A percentile compares a stretch with the other conserved stretches of the same genome.
Evolutionary conservation across 1,140 invertebrate species (phyloP).

Genomic region (Drosophila gunungcola): DNA sequence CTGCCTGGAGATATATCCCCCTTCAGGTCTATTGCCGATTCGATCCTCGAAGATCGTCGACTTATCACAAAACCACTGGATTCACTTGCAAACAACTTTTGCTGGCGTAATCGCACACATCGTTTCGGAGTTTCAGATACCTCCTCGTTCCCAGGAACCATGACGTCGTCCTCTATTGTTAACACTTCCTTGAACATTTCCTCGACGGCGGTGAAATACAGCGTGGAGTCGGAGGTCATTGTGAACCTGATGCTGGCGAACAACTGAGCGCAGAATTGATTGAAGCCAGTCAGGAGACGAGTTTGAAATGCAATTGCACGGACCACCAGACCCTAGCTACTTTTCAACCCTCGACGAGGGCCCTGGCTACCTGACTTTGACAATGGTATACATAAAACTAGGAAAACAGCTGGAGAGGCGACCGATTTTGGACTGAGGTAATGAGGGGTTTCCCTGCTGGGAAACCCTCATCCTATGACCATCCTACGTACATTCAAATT

Average conservation of each 20-base stretch:
- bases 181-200: slow-evolving; percentile 60
- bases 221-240: slow-evolving; percentile 60
- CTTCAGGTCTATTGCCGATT: not conserved
- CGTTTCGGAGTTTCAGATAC: slow-evolving; percentile 52
- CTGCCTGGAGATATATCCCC: slow-evolving; percentile 24
- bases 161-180: slow-evolving; percentile 15
- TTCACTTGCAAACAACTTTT: slow-evolving; percentile 57
- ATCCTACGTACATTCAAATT: not conserved
- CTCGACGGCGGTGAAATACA: slow-evolving; percentile 61
- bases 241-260: slow-evolving; percentile 59
- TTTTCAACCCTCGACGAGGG: slow-evolving; percentile 54
- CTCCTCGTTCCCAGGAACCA: slow-evolving; percentile 2
- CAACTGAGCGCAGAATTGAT: slow-evolving; percentile 60
- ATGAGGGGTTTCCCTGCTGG: slow-evolving; percentile 51
- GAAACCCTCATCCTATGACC: slow-evolving; percentile 1
- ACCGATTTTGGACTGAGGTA: slow-evolving; percentile 7
- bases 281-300: slow-evolving; percentile 43
- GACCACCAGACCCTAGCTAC: slow-evolving; percentile 10
- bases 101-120: slow-evolving; percentile 46
- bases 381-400: slow-evolving; percentile 28
- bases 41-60: slow-evolving; percentile 29
- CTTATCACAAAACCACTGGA: slow-evolving; percentile 39
- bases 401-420: slow-evolving; percentile 27
- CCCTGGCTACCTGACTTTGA: slow-evolving; percentile 52
- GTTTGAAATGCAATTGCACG: slow-evolving; percentile 19